Base-by-base conservation (phyloP, 2,888 invertebrate genomes). In the Cephonodes hylas region DNA sequence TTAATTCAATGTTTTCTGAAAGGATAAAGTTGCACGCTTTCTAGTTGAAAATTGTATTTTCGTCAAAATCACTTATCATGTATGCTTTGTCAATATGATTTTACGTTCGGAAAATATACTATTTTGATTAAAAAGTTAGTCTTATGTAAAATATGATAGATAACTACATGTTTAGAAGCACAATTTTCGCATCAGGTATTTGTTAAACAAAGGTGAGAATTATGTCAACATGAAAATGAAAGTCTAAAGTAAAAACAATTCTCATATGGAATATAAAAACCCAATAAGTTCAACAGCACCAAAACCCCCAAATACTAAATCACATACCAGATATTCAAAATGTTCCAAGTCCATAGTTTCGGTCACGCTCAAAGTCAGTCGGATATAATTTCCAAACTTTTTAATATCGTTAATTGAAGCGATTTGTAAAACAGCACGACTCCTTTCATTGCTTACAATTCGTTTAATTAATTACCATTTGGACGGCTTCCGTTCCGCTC, bases 351-450 rank as follows among this genome's bases (percentile, higher is more conserved):
- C 18, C 53, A 20, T 53, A 53, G 53, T 31, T 53, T 18, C 15
- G 18, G 53, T 53, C 27, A 85, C 77, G 81, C 70, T 75, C 78
- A 74, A 76, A 72, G 73, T 63, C 72, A 68, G 78, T 74, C 83
- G 75, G 87, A 86, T 87, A 89, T 89, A 85, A 86, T 85, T 81
- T 81, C 74, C 75, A 75, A 83, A 86, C 86, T 91, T 91, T 91
- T 92, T 91, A 90, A 92, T 91, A 90, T 89, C 81, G 89, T 90
- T 92, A 91, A 92, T 91, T 92, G 91, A 89, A 91, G 90, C 90
- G 91, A 92, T 92, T 92, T 92, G 92, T 92, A 90, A 91, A 91
- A 91, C 92, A 92, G 92, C 92, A 87, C 84, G 91, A 90, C 88
- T 90, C 89, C 91, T 91, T 92, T 92, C 92, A 85, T 88, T 90